Base-by-base conservation (phyloP, 1,140 invertebrate species). In the Lepeophtheirus salmonis region DNA sequence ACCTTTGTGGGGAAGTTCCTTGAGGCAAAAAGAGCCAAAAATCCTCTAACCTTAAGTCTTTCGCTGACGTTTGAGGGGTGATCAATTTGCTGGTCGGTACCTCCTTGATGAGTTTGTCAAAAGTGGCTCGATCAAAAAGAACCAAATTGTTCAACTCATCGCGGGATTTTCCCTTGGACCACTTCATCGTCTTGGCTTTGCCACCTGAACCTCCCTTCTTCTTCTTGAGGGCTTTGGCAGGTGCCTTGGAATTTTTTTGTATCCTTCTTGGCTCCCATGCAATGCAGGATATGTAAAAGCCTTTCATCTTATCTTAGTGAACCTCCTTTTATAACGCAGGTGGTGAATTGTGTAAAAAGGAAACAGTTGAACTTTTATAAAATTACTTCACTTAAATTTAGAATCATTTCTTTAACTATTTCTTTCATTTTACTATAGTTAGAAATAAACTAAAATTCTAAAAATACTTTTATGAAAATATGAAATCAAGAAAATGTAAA, bases 71-170 rank as follows among this genome's bases (percentile, higher is more conserved):
- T 90, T 14, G 94, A 95, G 24, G 96, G 96, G 96, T 99, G 71
- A 99, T 98, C 59, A 99, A 75, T 75, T 98, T 99, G 75, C 96
- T 97, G 48, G 83, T 83, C 53, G 94, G 89, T 17, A 96, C 92
- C 80, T 98, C 95, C 72, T 96, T 97, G 65, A 89, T 80, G 57
- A 98, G 75, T 75, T 99, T 99, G 62, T 99, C 96, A 73, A 97
- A 97, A 13, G 94, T 97, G 16, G 83, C 79, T 72, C 95, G 90
- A 70, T 99, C 95, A 70, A 96, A 96, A 61, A 96, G 77, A 50
- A 98, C 89, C 72, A 94, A 82, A 73, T 99, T 99, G 81, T 97
- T 97, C 69, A 99, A 80, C 79, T 99, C 98, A 72, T 99, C 96
- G 71, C 95, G 82, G 64, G 96, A 89, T 84, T 99, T 61, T 48